phyloP scores from a whole-genome alignment of 1,140 invertebrate genomes.

The Leptestheria dahalacensis region DNA sequence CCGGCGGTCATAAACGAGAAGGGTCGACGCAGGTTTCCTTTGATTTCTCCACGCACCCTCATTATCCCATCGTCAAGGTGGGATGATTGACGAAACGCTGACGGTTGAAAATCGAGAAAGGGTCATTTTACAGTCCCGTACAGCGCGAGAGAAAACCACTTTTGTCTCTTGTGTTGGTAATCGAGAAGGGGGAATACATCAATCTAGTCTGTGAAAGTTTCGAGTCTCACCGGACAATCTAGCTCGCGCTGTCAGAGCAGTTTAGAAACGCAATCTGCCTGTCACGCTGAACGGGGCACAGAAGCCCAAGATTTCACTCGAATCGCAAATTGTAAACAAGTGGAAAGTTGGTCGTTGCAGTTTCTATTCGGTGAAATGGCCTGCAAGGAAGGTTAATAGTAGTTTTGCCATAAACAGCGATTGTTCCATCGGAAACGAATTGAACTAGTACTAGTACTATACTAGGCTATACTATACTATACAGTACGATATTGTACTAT shows the following conservation, averaged over 20 bases:
- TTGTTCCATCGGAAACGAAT: no score
- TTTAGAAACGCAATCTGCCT: background rate
- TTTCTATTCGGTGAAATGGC: no score
- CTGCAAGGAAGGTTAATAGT: no score
- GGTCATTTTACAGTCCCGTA: background rate
- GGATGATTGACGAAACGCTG: constrained; percentile 6
- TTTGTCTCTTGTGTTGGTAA: background rate
- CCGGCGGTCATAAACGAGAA: constrained; percentile 77
- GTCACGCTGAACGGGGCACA: no score
- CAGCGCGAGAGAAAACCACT: background rate
- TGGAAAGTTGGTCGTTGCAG: no score
- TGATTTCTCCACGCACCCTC: constrained; percentile 71
- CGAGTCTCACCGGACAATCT: background rate
- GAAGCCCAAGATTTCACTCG: no score
- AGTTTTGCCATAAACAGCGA: background rate
- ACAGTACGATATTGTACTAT: no score
- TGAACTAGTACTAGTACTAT: background rate
- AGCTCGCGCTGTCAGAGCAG: background rate
- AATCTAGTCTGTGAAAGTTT: background rate
- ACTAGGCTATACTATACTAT: no score
- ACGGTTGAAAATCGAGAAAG: background rate
- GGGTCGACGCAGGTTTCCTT: constrained; percentile 69
- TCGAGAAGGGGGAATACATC: background rate
- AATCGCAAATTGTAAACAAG: no score
- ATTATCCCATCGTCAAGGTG: constrained; percentile 77